Evolutionary conservation across 2,797 vertebrate species (phyloP).

Genomic region (Nasua narica): DNA sequence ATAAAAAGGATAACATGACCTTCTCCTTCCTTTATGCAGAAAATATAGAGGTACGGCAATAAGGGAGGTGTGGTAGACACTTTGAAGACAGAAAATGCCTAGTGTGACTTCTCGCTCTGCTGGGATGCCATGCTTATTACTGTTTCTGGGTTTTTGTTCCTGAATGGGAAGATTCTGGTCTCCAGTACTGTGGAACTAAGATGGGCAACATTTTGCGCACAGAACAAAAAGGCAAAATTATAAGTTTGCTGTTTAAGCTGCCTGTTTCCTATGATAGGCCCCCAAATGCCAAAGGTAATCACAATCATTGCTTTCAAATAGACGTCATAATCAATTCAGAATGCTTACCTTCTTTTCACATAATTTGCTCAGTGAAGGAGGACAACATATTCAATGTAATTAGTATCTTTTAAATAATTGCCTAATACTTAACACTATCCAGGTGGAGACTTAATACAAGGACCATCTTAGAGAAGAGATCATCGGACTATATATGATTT

Average conservation of each 20-base stretch:
- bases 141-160: background rate
- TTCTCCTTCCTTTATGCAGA: background rate
- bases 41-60: background rate
- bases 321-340: constrained; percentile 56
- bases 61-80: background rate
- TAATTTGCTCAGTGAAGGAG: constrained; percentile 3
- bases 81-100: background rate
- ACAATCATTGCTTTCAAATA: constrained; percentile 40
- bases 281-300: constrained; percentile 47
- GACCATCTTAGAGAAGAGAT: background rate
- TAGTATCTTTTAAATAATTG: constrained; percentile 34
- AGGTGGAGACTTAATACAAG: constrained; percentile 1
- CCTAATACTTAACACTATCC: background rate
- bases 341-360: background rate
- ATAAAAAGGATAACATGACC: background rate
- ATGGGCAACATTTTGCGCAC: background rate
- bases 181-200: constrained; percentile 22
- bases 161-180: background rate
- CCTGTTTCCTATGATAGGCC: constrained; percentile 37
- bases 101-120: background rate
- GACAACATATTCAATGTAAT: constrained; percentile 3
- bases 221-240: constrained; percentile 44
- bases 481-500: background rate
- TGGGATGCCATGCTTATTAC: background rate
- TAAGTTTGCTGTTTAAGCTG: constrained; percentile 32